phyloP scores from a whole-genome alignment of 1,140 invertebrate species.

The Microplitis demolitor region DNA sequence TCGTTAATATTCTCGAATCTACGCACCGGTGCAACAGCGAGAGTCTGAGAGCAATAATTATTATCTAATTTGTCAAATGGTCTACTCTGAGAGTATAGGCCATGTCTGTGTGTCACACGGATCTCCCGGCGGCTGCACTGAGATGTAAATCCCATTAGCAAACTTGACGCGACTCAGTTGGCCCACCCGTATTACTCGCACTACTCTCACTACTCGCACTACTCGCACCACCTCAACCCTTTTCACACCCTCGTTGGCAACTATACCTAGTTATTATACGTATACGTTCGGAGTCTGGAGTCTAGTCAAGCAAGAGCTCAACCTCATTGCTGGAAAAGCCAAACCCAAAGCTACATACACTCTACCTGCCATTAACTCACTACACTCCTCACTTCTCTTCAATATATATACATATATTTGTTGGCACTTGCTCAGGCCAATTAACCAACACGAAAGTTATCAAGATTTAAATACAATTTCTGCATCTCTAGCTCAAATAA shows the following conservation, averaged over 20 bases:
- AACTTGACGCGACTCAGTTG: constrained; percentile 46
- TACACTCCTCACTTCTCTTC: not conserved
- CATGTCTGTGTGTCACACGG: constrained; percentile 26
- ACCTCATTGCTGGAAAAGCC: not conserved
- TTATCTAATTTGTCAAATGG: constrained; percentile 31
- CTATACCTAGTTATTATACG: not conserved
- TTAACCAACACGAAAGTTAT: too few species aligned
- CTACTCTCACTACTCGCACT: not conserved
- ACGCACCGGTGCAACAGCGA: not conserved
- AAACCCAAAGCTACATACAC: constrained; percentile 14
- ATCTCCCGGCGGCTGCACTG: constrained; percentile 27
- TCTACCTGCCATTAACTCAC: constrained; percentile 22
- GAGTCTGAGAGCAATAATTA: constrained; percentile 26
- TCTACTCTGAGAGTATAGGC: constrained; percentile 8
- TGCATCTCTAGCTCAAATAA: too few species aligned
- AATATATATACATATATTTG: not conserved
- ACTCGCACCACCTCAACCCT: not conserved
- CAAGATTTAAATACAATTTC: too few species aligned
- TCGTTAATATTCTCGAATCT: not conserved
- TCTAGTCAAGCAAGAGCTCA: too few species aligned
- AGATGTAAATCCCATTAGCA: constrained; percentile 49
- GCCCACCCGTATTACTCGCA: not conserved
- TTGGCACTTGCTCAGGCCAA: not conserved
- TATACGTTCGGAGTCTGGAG: not conserved
- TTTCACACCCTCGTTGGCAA: constrained; percentile 2